Evolutionary conservation across 2,888 invertebrate genomes (phyloP).

Genomic region (Eulithis testata): DNA sequence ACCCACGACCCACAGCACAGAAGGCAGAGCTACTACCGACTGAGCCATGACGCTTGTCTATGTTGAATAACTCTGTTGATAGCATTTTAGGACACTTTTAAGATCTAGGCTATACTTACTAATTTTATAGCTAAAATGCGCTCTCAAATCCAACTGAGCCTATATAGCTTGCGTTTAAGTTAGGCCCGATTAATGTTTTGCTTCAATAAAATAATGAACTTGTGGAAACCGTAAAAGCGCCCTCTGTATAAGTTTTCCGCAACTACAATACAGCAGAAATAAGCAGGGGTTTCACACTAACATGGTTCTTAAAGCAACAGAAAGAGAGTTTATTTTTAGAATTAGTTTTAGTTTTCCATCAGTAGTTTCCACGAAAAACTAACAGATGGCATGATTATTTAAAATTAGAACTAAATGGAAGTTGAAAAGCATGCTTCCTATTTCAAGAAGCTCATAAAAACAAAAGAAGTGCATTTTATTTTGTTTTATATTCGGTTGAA

Average conservation of each 20-base stretch:
- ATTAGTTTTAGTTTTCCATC: not conserved
- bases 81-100: no score
- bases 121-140: no score
- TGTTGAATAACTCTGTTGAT: no score
- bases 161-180: no score
- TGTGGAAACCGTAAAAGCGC: slow-evolving; percentile 2
- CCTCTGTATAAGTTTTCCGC: not conserved
- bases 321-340: not conserved
- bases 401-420: not conserved
- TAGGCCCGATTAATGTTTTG: no score
- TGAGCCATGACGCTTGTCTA: no score
- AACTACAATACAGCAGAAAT: slow-evolving; percentile 3
- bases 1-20: no score
- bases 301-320: not conserved
- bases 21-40: no score
- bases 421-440: not conserved
- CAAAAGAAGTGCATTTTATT: not conserved
- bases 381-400: slow-evolving; percentile 5
- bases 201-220: not conserved
- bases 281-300: not conserved
- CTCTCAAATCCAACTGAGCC: no score
- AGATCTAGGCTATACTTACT: no score
- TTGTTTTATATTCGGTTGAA: not conserved
- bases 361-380: not conserved
- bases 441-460: not conserved